Evolutionary conservation across 2,113 vertebrate genomes (phyloP), one percentile per base, ranked within the genome.

Genomic region (Poeciliopsis turrubarensis): DNA sequence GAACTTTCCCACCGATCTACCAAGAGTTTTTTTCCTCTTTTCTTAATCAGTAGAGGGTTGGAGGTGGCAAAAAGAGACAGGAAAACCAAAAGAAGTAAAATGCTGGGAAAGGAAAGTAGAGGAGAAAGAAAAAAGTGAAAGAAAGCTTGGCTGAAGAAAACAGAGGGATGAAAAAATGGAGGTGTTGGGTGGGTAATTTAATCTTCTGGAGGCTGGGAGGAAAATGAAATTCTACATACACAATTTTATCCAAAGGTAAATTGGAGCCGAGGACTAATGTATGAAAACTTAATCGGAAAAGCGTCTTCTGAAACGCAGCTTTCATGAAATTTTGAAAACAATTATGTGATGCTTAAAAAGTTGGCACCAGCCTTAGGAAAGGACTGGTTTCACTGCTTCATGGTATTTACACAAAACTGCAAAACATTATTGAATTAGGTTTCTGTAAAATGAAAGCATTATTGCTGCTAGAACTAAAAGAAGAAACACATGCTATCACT

Each of bases 1-100:
- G 86, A 91, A 92, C 92, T 91, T 92, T 91, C 87, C 88, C 89
- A 89, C 87, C 70, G 29, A 91, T 89, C 81, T 84, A 65, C 83
- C 22, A 6, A 73, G 73, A 78, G 70, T 76, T 82, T 71, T 85
- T 75, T 63, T 69, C 51, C 26, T 73, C 60, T 39, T 75, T 64
- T 75, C 57, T 83, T 86, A 89, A 88, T 91, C 86, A 86, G 78
- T 9, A 22, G 80, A 85, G 83, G 84, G 60, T 84, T 79, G 65
- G 78, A 73, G 80, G 78, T 77, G 78, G 73, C 54, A 29, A 86
- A 70, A 32, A 65, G 54, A 26, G 4, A 83, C 30, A 68, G 26
- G 6, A 70, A 71, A 75, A 70, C 67, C 27, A 31, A 61, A 70
- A 82, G 8, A 44, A 80, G 66, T 37, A 68, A 17, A 31, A 70